Evolutionary conservation across 2,888 invertebrate genomes (phyloP).

Genomic region (Selenia dentaria): DNA sequence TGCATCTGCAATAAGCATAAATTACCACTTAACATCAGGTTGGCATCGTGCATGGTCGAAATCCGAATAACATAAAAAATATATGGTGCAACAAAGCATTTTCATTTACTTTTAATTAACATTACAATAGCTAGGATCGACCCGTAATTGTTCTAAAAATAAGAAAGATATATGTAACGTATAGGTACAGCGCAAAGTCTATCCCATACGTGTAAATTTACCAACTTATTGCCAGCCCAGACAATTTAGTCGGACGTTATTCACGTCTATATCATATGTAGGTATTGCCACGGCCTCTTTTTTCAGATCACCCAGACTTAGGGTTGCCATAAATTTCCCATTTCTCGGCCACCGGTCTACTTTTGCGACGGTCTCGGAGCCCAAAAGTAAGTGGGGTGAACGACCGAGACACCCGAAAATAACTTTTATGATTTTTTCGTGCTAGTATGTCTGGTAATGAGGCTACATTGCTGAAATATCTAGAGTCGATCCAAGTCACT

Average conservation of each 20-base stretch:
- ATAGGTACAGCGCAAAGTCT: too few species aligned
- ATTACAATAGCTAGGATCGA: too few species aligned
- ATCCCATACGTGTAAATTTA: too few species aligned
- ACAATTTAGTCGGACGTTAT: conserved; percentile 11
- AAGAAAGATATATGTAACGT: too few species aligned
- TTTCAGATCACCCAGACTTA: conserved; percentile 48
- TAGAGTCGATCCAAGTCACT: background rate
- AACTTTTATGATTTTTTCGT: conserved; percentile 32
- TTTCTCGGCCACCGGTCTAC: conserved; percentile 46
- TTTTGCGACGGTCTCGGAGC: conserved; percentile 36
- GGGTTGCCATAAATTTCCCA: conserved; percentile 46
- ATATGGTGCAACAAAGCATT: too few species aligned
- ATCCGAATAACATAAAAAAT: too few species aligned
- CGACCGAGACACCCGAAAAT: conserved; percentile 43
- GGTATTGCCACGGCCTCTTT: conserved; percentile 40
- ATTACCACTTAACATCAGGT: too few species aligned
- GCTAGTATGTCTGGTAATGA: conserved; percentile 13
- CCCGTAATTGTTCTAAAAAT: too few species aligned
- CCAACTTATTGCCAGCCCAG: conserved; percentile 4
- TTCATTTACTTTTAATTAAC: too few species aligned
- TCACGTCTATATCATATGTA: conserved; percentile 16
- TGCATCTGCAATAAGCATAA: too few species aligned
- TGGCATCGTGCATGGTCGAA: too few species aligned
- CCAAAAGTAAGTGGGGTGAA: conserved; percentile 41
- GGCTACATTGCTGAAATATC: background rate